phyloP scores from a whole-genome alignment of 2,113 vertebrate species.

The Dipodomys ordii region DNA sequence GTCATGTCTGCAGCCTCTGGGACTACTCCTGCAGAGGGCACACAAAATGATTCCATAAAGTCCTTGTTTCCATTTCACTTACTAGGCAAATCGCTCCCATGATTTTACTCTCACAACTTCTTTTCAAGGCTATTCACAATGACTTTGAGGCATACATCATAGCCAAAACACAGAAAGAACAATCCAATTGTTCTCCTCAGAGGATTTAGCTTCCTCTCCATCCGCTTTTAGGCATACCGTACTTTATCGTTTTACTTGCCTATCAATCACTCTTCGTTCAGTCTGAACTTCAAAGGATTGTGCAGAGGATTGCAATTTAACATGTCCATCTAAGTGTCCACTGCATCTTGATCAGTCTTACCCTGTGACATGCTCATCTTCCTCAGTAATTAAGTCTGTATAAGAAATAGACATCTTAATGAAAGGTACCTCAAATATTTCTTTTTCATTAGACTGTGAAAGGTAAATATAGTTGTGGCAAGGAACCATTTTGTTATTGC shows the following conservation, averaged over 20 bases:
- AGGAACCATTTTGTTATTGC: not conserved
- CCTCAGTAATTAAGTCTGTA: not conserved
- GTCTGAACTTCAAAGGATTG: too few relatives aligned
- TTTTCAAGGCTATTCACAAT: conserved; percentile 4
- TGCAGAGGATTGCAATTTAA: too few relatives aligned
- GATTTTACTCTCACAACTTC: not conserved
- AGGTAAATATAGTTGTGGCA: not conserved
- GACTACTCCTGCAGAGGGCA: not conserved
- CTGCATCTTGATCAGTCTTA: too few relatives aligned
- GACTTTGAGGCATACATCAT: not conserved
- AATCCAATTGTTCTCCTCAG: not conserved
- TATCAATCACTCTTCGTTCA: too few relatives aligned
- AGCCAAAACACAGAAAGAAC: not conserved
- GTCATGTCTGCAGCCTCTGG: not conserved
- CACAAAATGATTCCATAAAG: not conserved
- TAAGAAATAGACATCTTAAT: not conserved
- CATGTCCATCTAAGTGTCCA: too few relatives aligned
- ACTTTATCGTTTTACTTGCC: too few relatives aligned
- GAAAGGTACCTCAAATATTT: not conserved
- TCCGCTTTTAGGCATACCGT: too few relatives aligned
- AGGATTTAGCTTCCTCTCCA: not conserved
- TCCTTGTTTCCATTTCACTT: not conserved
- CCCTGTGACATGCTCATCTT: not conserved
- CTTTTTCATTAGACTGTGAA: not conserved
- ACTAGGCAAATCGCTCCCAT: not conserved